Evolutionary conservation across 2,797 vertebrate species (phyloP).

Genomic region (Cyprinodon diabolis): DNA sequence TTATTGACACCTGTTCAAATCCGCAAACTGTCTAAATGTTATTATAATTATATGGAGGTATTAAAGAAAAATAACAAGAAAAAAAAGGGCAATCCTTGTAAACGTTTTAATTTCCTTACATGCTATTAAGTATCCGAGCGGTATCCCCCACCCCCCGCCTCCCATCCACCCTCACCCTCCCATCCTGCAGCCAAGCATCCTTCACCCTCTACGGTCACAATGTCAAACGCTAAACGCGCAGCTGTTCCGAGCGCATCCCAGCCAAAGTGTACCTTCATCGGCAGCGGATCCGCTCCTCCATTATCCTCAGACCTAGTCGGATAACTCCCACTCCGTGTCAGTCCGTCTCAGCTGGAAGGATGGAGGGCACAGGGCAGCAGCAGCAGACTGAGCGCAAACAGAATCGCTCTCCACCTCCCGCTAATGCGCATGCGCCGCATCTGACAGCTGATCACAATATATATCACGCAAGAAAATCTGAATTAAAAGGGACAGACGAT

Average conservation of each 20-base stretch:
- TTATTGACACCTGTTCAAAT: conserved; percentile 85
- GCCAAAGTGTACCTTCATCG: conserved; percentile 65
- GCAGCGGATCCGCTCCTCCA: conserved; percentile 52
- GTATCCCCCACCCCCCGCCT: conserved; percentile 32
- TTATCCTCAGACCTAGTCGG: conserved; percentile 59
- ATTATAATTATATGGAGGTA: conserved; percentile 56
- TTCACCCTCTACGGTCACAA: conserved; percentile 88
- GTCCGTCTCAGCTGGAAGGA: conserved; percentile 64
- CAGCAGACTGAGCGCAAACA: conserved; percentile 68
- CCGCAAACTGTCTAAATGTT: conserved; percentile 67
- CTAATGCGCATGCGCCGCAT: conserved; percentile 83
- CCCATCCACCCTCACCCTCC: conserved; percentile 34
- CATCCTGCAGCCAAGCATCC: conserved; percentile 88
- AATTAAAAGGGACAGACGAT: conserved; percentile 81
- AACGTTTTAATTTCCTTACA: conserved; percentile 69
- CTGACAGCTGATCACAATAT: conserved; percentile 81
- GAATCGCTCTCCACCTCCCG: conserved; percentile 73
- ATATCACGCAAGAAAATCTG: conserved; percentile 76
- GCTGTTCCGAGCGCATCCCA: conserved; percentile 18
- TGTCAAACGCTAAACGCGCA: conserved; percentile 63
- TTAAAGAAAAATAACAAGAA: conserved; percentile 77
- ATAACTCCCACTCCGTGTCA: conserved; percentile 53
- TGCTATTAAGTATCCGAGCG: conserved; percentile 52
- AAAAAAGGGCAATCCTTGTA: conserved; percentile 65
- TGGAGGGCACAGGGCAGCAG: conserved; percentile 81